Base-by-base conservation (phyloP, 2,797 vertebrate species). In the Sphaeramia orbicularis region DNA sequence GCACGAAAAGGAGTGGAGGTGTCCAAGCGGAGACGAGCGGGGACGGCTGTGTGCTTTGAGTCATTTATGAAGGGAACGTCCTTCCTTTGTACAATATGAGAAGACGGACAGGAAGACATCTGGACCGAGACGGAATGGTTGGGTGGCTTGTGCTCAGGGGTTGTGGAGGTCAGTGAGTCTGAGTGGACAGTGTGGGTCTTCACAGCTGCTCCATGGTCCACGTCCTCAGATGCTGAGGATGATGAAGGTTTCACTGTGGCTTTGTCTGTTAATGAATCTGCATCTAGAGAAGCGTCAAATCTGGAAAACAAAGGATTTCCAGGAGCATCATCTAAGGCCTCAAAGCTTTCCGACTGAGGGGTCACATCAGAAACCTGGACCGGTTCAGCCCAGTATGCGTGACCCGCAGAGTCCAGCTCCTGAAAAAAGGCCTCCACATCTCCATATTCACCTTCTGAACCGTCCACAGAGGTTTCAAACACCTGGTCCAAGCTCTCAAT, bases 41-140 rank as follows among this genome's bases (percentile, higher is more conserved):
- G 59, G 6, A 56, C 68, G 59, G 16, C 2, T 6, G 5, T 21
- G 48, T 1, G 10, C 71, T 83, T 80, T 10, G 76, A 58, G 1
- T 75, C 59, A 10, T 68, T 36, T 0, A 30, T 19, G 19, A 47
- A 84, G 8, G 80, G 87, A 43, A 87, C 55, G 9, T 83, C 80
- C 56, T 82, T 91, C 44, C 82, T 80, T 10, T 78, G 57, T 32
- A 91, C 56, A 36, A 91, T 92, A 45, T 92, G 89, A 36, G 86
- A 87, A 12, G 87, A 73, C 48, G 84, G 74, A 24, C 42, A 74
- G 14, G 93, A 95, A 60, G 91, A 67, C 92, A 94, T 91, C 80
- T 95, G 95, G 63, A 94, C 83, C n/a, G 92, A 94, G 53, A 94
- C 86, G 1, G 92, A 94, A 59, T 79, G 81, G 36, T 78, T 69